Evolutionary conservation across 1,140 invertebrate genomes (phyloP), one percentile per base, ranked within the genome.

Genomic region (Trachymyrmex cornetzi): DNA sequence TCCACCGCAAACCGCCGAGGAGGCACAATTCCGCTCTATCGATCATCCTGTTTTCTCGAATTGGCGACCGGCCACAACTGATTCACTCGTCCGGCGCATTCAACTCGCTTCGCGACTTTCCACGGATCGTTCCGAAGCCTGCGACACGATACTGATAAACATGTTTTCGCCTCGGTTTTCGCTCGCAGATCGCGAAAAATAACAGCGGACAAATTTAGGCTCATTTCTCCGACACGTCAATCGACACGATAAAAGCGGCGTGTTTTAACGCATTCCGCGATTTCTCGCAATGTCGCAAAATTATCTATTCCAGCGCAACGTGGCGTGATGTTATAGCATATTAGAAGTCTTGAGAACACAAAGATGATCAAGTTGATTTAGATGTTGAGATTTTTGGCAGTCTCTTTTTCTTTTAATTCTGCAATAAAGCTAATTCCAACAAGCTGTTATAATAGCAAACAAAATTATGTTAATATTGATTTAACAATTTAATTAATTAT

Each of bases 1-100:
- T 59, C 66, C 30, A 24, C 22, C 79, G 11, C 66, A 50, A 64
- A 38, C 66, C 66, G 16, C 59, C 24, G 59, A 50, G 24, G 16
- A 77, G 34, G 59, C 22, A 44, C 48, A 4, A 81, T 38, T 38
- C 6, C 30, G 30, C 30, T 34, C 34, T 38, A 38, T 81, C 66
- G 66, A 81, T 81, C 66, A 81, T 71, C 11, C 66, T 38, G 66
- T 81, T 81, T 81, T 81, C 66, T 75, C 80, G 38, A 84, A 75
- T 74, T 74, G 80, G 80, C 80, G 69, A 50, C 69, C 69, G 55
- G 57, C 80, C 80, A 67, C 16, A 74, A 48, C 38, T 38, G 34
- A 48, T 74, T 84, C 55, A 55, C 53, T 72, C 59, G 75, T 38
- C 9, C 77, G 30, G 30, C 66, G 66, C 79, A 50, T 81, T 81